Evolutionary conservation across 2,113 vertebrate genomes (phyloP).

Genomic region (Pseudonaja textilis): DNA sequence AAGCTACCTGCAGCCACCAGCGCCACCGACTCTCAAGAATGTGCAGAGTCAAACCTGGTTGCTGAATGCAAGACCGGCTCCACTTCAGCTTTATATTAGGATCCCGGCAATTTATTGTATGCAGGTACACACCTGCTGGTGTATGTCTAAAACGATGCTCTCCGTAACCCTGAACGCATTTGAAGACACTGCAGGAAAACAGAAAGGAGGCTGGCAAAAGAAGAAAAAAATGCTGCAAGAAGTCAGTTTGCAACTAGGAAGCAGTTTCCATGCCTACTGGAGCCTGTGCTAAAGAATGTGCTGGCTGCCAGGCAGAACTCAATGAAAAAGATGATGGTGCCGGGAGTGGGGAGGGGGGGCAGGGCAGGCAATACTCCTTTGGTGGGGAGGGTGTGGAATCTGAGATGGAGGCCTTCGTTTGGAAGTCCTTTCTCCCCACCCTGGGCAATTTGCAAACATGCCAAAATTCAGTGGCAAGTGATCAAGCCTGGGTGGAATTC

Average conservation of each 20-base stretch:
- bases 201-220: neutral
- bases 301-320: conserved; percentile 74
- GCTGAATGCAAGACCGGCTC: conserved; percentile 59
- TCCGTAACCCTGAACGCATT: conserved; percentile 63
- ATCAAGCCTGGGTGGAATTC: conserved; percentile 74
- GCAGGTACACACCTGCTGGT: neutral
- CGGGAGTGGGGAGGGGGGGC: too few species aligned
- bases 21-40: conserved; percentile 61
- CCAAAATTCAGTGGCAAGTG: conserved; percentile 71
- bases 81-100: conserved; percentile 66
- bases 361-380: conserved; percentile 70
- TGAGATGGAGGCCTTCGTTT: conserved; percentile 72
- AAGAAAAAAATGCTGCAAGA: conserved; percentile 31
- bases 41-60: conserved; percentile 60
- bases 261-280: conserved; percentile 81
- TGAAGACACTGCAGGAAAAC: neutral
- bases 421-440: conserved; percentile 61
- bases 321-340: conserved; percentile 74
- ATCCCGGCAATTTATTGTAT: conserved; percentile 68
- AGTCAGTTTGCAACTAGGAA: conserved; percentile 70
- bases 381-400: conserved; percentile 73
- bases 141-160: conserved; percentile 57
- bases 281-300: conserved; percentile 76
- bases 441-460: conserved; percentile 79
- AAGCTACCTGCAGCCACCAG: conserved; percentile 79